These are phyloP conservation scores for Nanorana parkeri DNA, from an alignment of 2,113 vertebrate species.

Conservation along the genomic window DNA sequence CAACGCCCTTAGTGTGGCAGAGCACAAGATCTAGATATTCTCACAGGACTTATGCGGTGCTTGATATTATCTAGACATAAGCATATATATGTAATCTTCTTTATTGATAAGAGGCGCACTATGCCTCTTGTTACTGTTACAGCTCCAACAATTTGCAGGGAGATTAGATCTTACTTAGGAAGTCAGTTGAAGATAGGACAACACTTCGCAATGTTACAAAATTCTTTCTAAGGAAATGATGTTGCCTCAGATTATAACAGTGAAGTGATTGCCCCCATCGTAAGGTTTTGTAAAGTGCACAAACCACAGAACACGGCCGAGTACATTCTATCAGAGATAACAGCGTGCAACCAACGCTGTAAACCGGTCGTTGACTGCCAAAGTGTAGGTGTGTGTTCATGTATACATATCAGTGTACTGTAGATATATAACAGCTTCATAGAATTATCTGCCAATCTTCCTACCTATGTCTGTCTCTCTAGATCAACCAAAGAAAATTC, in stretches of 20 bases:
- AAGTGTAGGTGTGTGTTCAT: no score
- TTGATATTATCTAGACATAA: slow-evolving; percentile 20
- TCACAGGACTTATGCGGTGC: not conserved
- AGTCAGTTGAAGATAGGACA: not conserved
- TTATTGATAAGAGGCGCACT: not conserved
- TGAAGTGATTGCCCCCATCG: slow-evolving; percentile 12
- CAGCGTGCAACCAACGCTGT: no score
- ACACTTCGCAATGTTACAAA: not conserved
- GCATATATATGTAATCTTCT: slow-evolving; percentile 14
- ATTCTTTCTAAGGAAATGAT: slow-evolving; percentile 18
- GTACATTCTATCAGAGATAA: no score
- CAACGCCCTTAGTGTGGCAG: not conserved
- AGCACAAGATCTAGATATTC: not conserved
- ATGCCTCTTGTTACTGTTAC: not conserved
- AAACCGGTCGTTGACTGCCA: no score
- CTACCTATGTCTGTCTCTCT: no score
- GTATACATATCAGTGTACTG: no score
- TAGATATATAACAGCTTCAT: no score
- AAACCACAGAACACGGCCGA: not conserved
- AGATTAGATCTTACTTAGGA: slow-evolving; percentile 36
- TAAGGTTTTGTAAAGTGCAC: slow-evolving; percentile 3
- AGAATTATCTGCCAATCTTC: no score
- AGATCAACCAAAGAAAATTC: no score
- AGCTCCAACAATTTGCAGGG: not conserved
- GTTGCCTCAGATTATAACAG: slow-evolving; percentile 11